Evolutionary conservation across 2,797 vertebrate species (phyloP), one percentile per base, ranked within the genome.

Genomic region (Petrocephalus schoutedeni): DNA sequence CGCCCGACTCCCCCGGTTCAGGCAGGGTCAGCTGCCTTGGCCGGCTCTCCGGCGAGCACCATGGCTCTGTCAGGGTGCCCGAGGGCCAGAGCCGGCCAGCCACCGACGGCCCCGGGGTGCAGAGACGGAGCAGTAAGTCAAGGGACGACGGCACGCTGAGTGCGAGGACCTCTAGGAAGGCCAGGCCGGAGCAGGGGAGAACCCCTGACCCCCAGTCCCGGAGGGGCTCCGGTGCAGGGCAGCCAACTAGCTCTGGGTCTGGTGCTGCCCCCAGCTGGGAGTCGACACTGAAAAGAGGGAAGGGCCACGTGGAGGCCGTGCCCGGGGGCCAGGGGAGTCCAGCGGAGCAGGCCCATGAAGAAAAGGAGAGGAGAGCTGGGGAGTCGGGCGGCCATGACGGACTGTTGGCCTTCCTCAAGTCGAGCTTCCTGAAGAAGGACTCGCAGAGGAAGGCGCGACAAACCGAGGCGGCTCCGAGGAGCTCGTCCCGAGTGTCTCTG

Each of bases 351-450:
- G 88, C 74, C 0, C 88, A 91, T 1, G 90, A 91, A 9, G 57
- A 23, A 0, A 95, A 92, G 85, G 88, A 88, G 53, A 94, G 85
- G 89, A 94, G 91, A 84, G 89, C 85, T 0, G 95, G 95, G 1
- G 89, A 89, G 1, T 88, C 92, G 56, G 95, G 93, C 74, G 89
- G 86, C 84, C 91, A 94, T 0, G 97, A 97, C 1, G 94, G 96
- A 19, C 93, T 96, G 4, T 90, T 96, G 80, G 94, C 95, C 10
- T 94, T 97, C 87, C 91, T 97, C 9, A 97, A 93, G 92, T 93
- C 95, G 0, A 92, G 93, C 89, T 96, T 97, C 89, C 84, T 95
- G 64, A 96, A 94, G 92, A 97, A 95, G 90, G 97, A 97, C 12
- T 94, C 91, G 53, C 93, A 87, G 14, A 96, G 87, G 88, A 95